Percentiles rank a stretch among this genome's conserved stretches.
Conservation (phyloP, 2,888 invertebrate genomes). For the Drosophila nigricruria region DNA sequence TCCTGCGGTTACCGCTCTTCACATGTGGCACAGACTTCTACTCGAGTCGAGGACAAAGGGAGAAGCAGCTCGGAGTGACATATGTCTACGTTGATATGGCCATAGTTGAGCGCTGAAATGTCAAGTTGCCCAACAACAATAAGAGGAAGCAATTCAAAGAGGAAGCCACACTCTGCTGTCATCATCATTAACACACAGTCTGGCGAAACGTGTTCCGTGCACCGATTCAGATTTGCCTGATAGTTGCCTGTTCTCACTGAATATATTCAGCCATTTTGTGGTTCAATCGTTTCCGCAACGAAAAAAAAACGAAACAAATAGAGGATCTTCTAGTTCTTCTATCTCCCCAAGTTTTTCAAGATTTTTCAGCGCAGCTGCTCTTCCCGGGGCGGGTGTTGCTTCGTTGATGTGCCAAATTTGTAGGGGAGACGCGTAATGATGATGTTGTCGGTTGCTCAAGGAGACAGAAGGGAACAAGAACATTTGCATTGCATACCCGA, state of each 20-base stretch:
- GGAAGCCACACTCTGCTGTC: slow-evolving; percentile 34
- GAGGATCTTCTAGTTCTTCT: slow-evolving; percentile 3
- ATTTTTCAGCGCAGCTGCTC: slow-evolving; percentile 1
- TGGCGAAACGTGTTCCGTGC: slow-evolving; percentile 15
- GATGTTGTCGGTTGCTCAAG: slow-evolving; percentile 20
- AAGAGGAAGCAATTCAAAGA: neutral
- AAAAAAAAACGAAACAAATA: slow-evolving; percentile 27
- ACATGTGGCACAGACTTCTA: slow-evolving; percentile 11
- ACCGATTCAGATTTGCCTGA: slow-evolving; percentile 37
- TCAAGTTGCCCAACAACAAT: slow-evolving; percentile 26
- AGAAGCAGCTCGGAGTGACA: slow-evolving; percentile 17
- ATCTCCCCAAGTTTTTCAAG: neutral
- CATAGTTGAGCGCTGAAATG: slow-evolving; percentile 18
- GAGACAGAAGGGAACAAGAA: neutral
- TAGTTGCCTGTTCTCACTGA: slow-evolving; percentile 25
- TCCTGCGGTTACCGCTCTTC: slow-evolving; percentile 27
- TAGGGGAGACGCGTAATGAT: slow-evolving; percentile 23
- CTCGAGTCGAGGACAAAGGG: neutral
- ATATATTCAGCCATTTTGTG: slow-evolving; percentile 30
- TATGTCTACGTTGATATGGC: slow-evolving; percentile 29
- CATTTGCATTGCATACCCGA: slow-evolving; percentile 18
- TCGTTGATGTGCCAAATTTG: slow-evolving; percentile 11
- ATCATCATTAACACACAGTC: slow-evolving; percentile 55
- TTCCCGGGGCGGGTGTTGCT: neutral
- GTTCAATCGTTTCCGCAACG: slow-evolving; percentile 45